These are phyloP conservation scores for Eubasilissa regina DNA, from an alignment of 1,140 invertebrate species.

Conservation along the genomic window DNA sequence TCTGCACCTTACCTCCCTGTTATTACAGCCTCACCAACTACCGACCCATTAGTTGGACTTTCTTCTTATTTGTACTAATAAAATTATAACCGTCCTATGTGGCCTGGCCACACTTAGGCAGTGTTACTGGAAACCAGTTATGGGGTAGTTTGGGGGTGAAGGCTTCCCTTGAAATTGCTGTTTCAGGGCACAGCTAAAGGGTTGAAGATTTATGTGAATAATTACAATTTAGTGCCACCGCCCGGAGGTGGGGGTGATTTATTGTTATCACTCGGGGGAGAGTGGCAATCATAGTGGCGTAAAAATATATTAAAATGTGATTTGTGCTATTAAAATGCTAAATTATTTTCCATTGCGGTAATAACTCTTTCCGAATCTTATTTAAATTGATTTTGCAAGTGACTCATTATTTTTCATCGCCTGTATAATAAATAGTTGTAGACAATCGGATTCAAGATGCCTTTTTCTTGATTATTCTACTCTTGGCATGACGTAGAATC, in stretches of 20 bases:
- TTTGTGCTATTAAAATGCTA: conserved; percentile 19
- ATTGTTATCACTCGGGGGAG: conserved; percentile 40
- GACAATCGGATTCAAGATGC: no score
- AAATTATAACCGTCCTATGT: conserved; percentile 37
- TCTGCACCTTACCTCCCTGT: conserved; percentile 27
- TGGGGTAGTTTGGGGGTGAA: conserved; percentile 30
- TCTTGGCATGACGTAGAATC: no score
- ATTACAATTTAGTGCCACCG: conserved; percentile 58
- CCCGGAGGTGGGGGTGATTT: conserved; percentile 46
- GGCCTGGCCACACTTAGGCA: conserved; percentile 17
- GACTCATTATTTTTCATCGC: no score
- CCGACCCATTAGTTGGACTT: conserved; percentile 46
- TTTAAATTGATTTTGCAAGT: background rate
- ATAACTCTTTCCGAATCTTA: background rate
- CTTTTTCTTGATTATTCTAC: no score
- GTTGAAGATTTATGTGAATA: conserved; percentile 60
- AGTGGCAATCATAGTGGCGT: conserved; percentile 40
- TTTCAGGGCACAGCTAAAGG: conserved; percentile 41
- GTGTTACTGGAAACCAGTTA: conserved; percentile 29
- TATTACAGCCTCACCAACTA: background rate
- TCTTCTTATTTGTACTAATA: conserved; percentile 49
- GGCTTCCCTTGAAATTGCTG: conserved; percentile 41
- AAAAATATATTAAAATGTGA: conserved; percentile 41
- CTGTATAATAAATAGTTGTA: no score
- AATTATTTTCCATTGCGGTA: conserved; percentile 2